Evolutionary conservation across 2,888 invertebrate genomes (phyloP), one percentile per base, ranked within the genome.

Genomic region (Drosophila stalkeri): DNA sequence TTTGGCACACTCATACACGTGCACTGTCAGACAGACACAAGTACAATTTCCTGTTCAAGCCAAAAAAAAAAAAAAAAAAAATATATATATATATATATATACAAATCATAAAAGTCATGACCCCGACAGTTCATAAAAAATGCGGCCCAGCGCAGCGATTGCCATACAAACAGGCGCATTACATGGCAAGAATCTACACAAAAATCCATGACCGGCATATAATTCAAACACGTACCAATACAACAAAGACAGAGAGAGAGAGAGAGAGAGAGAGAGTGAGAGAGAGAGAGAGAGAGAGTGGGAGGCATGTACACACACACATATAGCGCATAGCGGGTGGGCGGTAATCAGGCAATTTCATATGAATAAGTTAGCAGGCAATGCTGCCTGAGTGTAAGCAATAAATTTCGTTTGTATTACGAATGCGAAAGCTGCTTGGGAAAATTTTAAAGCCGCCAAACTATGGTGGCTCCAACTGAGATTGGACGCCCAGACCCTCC

Each of bases 271-370:
- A 35, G 66, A 31, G 67, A 35, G 52, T 44, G 47, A 16, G 51
- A 55, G 44, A 6, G 3, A 37, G 14, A 37, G 37, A 37, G 6
- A 33, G 33, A 33, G 33, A 33, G 33, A 33, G 33, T 8, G 8
- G 33, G 33, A 46, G 46, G 16, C 0, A 23, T 14, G 14, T 14
- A 27, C 27, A 27, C 27, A 27, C 14, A 27, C 27, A 27, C 27
- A 27, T 7, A 27, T 16, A 16, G 52, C 3, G 51, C 35, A 44
- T 44, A 41, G 59, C 64, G 77, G 73, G 74, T 57, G 66, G 47
- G 63, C 66, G 80, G 89, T 86, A 89, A 89, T 86, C 89, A 87
- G 85, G 89, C 89, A 87, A 81, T 89, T 89, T 76, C 87, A 87
- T 84, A 86, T 86, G 88, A 86, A 89, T 86, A 86, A 86, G 74